Base-by-base conservation (phyloP, 2,113 vertebrate species). In the Semicossyphus pulcher region DNA sequence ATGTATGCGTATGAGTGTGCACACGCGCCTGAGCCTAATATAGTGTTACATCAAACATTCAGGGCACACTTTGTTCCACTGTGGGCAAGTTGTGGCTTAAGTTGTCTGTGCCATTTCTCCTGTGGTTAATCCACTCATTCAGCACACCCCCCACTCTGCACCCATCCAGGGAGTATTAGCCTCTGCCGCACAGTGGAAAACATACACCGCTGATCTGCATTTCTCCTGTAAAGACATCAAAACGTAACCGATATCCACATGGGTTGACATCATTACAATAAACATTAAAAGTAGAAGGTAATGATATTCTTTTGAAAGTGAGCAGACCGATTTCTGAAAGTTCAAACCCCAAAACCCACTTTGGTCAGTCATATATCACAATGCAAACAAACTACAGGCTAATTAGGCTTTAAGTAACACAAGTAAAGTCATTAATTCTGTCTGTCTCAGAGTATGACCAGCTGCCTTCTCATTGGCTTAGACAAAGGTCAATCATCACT, bases 21-120 rank as follows among this genome's bases (percentile, higher is more conserved):
- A 44, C 54, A 66, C 23, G 26, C n/a, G 61, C 23, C 42, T 7
- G 3, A 5, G 18, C 71, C 36, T 51, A 51, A 80, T 88, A 90
- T 92, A 71, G 53, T 63, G 76, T 93, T 93, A 86, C 90, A 76
- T 4, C 58, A 78, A 88, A 82, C 77, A 80, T 87, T 45, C 54
- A 42, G 80, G 73, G 72, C 53, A 75, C 85, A 89, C 83, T 89
- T 90, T 84, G 80, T 92, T 92, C 86, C 89, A 89, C 78, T 91
- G 64, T 32, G 89, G 85, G 78, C 56, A 79, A 58, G 32, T 71
- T 78, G 73, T 28, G 84, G 87, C 74, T 81, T 64, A 59, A 25
- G 57, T 48, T 59, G 70, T 77, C 86, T 74, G 74, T 86, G 89
- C 81, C 83, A 88, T 88, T 88, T 81, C 86, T 88, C 42, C 68